Percentiles rank a stretch among this genome's conserved stretches.
These are phyloP conservation scores for Thecocarcelia acutangulata DNA, from an alignment of 2,888 invertebrate species.

Conservation along the genomic window DNA sequence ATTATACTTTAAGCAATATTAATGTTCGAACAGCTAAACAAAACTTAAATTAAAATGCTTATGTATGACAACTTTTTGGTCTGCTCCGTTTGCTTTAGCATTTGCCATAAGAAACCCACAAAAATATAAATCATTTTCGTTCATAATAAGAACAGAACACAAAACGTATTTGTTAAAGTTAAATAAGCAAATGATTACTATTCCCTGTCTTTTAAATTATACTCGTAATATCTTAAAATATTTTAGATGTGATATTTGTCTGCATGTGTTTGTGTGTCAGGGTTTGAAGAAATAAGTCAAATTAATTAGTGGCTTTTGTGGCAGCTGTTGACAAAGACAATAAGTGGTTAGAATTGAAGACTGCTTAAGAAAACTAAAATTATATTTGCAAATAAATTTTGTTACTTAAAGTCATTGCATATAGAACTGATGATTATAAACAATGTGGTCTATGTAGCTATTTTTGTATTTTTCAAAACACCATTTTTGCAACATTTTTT, in stretches of 20 bases:
- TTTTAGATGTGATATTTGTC: not conserved
- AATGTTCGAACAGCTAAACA: not conserved
- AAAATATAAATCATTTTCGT: constrained; percentile 8
- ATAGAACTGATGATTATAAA: too few species aligned
- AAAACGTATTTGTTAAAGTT: not conserved
- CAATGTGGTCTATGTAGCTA: too few species aligned
- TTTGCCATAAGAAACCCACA: not conserved
- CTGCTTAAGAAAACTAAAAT: not conserved
- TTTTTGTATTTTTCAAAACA: too few species aligned
- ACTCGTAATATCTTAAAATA: not conserved
- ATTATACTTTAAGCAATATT: constrained; percentile 11
- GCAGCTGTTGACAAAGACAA: constrained; percentile 43
- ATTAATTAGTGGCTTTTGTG: constrained; percentile 52
- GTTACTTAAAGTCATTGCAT: too few species aligned
- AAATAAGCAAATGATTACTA: not conserved
- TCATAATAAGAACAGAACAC: not conserved
- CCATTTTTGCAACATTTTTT: too few species aligned
- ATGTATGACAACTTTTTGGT: not conserved
- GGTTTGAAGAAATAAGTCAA: constrained; percentile 38
- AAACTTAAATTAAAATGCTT: not conserved
- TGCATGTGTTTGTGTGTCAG: not conserved
- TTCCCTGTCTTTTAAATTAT: not conserved
- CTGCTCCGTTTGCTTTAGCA: not conserved
- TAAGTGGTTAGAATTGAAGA: constrained; percentile 55
- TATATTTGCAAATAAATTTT: too few species aligned